Evolutionary conservation across 2,888 invertebrate species (phyloP), one percentile per base, ranked within the genome.

Genomic region (Trimorus sp.): DNA sequence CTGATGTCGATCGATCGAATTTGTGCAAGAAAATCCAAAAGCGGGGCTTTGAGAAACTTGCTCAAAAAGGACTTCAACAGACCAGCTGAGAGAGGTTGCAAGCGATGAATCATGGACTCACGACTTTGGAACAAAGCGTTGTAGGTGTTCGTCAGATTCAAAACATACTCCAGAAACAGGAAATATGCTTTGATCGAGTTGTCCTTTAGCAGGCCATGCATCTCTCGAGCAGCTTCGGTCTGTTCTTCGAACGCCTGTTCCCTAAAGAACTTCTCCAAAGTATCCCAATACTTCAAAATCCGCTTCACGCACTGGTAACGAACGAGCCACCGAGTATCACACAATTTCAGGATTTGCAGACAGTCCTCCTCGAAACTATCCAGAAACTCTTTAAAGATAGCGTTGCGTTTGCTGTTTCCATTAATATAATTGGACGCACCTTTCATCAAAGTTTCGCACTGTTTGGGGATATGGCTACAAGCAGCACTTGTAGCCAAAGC

Each of bases 71-170:
- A 9, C 16, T 26, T 9, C 14, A 68, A 42, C 5, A 63, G 36
- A 0, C 45, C 63, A 40, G 7, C 14, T 5, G 51, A 70, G 1
- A 4, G 5, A 7, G 71, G 71, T 12, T 71, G 60, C 40, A 66
- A 51, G 9, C 9, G 7, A 53, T 66, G 75, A 51, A 75, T 12
- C 36, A 75, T 7, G 0, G 75, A 66, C 11, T 59, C 37, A 11
- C 45, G 14, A 14, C 26, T 12, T 53, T 75, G 75, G 37, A 75
- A 75, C 36, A 42, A 59, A 7, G 59, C 59, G 45, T 75, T 75
- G 45, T 51, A 75, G 9, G 12, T 48, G 48, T 48, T 48, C n/a
- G n/a, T 2, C 12, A 7, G 12, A 12, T 48, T 7, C 12, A 48
- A 48, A 48, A 6, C 12, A 12, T n/a, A 9, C 48, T 48, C 12